Conservation (phyloP, 2,113 vertebrate species). For the Burhinus bistriatus region DNA sequence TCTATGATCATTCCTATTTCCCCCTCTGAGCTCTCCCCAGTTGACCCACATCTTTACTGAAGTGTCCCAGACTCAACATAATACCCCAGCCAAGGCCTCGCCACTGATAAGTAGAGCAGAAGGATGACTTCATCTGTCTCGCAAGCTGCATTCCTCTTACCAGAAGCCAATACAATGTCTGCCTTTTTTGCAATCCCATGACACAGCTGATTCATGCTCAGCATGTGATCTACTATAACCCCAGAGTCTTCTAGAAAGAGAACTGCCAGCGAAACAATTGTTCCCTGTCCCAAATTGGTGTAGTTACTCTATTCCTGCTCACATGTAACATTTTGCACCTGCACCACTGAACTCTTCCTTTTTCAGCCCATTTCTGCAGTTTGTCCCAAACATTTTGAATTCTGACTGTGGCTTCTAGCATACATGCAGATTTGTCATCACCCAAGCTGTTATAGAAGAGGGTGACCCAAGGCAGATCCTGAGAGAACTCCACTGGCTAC, state of each 20-base stretch:
- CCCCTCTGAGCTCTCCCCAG: background rate
- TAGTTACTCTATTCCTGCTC: background rate
- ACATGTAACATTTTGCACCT: background rate
- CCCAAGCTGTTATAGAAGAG: background rate
- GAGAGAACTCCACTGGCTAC: background rate
- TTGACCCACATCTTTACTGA: background rate
- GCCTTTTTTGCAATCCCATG: constrained; percentile 38
- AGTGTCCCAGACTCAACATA: constrained; percentile 8
- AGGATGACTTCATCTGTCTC: constrained; percentile 57
- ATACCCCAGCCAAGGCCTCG: background rate
- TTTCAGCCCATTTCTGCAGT: background rate
- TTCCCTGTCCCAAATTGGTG: background rate
- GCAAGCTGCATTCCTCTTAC: constrained; percentile 24
- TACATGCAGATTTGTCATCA: background rate
- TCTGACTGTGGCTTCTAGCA: background rate
- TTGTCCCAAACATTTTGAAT: background rate
- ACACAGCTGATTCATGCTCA: constrained; percentile 49
- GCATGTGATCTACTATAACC: constrained; percentile 43
- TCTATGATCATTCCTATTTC: background rate
- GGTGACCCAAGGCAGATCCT: background rate
- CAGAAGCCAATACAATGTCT: constrained; percentile 45
- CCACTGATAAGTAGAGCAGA: constrained; percentile 25
- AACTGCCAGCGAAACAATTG: constrained; percentile 33
- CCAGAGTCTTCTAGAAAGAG: constrained; percentile 27
- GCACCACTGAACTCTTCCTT: background rate